Evolutionary conservation across 2,113 vertebrate genomes (phyloP), one percentile per base, ranked within the genome.

Genomic region (Elachura formosa): DNA sequence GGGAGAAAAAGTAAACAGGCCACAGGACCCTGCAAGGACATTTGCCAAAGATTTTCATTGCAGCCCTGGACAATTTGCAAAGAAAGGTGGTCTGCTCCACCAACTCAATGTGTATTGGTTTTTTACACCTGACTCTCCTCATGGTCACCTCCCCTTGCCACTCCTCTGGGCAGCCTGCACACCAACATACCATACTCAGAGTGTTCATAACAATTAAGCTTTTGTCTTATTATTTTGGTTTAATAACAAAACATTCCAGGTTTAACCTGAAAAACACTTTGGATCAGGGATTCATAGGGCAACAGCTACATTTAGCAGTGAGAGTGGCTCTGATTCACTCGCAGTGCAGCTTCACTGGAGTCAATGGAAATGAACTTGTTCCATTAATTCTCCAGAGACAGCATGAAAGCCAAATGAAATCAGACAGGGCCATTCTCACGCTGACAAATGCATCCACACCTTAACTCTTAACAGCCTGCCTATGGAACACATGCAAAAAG

Each of bases 331-430:
- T 93, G 75, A 89, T 90, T 84, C 80, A 82, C 46, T 87, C 1
- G 3, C n/a, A 43, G 52, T 82, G 77, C 49, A 87, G 86, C 66
- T 92, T 96, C 49, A 34, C 19, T 87, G 73, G 59, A 73, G 63
- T 46, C 0, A 1, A 15, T 72, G 67, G 86, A 93, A 95, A 92
- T 96, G 67, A 88, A 76, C 92, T 89, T 75, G 51, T 88, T 89
- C 69, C 75, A 91, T 88, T 96, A 90, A 91, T 81, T 86, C 87
- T 84, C 76, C 66, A 68, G 68, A 78, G 72, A 87, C 12, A 55
- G 34, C 49, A 55, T 51, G 54, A 90, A 91, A 92, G 22, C 64
- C 85, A 92, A 92, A 95, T 90, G 73, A 95, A 92, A 95, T 64
- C 62, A 79, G 85, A 95, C 93, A 92, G 83, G 59, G 68, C 49